Evolutionary conservation across 1,140 invertebrate species (phyloP), one percentile per base, ranked within the genome.

Genomic region (Oncopodura yosiiana): DNA sequence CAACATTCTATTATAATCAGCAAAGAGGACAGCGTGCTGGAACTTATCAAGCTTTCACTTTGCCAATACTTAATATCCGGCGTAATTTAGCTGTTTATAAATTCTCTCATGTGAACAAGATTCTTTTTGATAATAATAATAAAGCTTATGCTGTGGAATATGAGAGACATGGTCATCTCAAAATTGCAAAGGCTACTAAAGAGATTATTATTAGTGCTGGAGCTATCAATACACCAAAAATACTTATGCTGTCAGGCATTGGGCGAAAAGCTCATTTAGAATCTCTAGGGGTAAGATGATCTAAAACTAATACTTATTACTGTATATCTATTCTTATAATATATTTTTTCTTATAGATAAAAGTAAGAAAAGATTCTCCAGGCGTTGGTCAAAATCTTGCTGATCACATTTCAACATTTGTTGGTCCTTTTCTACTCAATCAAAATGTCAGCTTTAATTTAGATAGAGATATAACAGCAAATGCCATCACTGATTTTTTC

Each of bases 231-330:
- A 14, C 37, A 6, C 37, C 49, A 16, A 51, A 51, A 42, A 51
- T 51, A 21, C 37, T 51, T 6, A 51, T 51, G 49, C 32, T 51
- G 16, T 51, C 49, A n/a, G 49, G 49, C 11, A 51, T 51, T 42
- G 49, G 49, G 8, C 49, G 36, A 11, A 51, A 51, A 21, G 38
- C 21, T 3, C 49, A 51, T 18, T 32, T 51, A 19, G 18, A 51
- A 42, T 51, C 49, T 3, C 16, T 51, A 26, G 49, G 49, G 49
- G 49, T 51, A 27, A 29, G 38, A 11, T 16, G 16, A 6, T 34
- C 14, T 34, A 9, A 34, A 34, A 9, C 14, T 34, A 34, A 8
- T 34, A 8, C 6, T 34, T n/a, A 8, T 34, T 34, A 9, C 6
- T n/a, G n/a, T 34, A 34, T n/a, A 34, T 34, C 30, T 34, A 34